Percentiles rank a stretch among this genome's conserved stretches.
Conservation (phyloP, 2,797 vertebrate species). For the Ceryle rudis region DNA sequence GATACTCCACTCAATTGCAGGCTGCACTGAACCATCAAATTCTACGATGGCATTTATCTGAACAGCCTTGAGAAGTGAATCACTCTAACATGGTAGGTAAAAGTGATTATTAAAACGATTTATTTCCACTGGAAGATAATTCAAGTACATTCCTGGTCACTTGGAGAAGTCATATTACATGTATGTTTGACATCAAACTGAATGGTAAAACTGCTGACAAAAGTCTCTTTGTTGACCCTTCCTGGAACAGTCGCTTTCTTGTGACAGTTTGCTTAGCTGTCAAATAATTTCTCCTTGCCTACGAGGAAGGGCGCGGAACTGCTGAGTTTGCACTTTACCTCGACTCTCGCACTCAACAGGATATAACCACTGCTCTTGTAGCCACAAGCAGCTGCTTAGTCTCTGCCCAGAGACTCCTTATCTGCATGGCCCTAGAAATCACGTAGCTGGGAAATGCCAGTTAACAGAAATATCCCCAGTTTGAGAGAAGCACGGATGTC, state of each 20-base stretch:
- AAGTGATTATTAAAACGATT: neutral
- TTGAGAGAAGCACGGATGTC: neutral
- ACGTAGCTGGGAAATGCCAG: neutral
- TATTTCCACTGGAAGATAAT: neutral
- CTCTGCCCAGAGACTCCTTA: constrained; percentile 18
- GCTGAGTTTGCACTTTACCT: constrained; percentile 78
- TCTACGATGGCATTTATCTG: neutral
- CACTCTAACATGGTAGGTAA: neutral
- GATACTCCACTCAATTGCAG: neutral
- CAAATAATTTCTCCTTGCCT: constrained; percentile 56
- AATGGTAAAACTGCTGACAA: constrained; percentile 70
- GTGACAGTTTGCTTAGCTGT: constrained; percentile 71
- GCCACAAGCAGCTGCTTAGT: constrained; percentile 39
- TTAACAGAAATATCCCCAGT: neutral
- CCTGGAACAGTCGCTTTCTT: constrained; percentile 70
- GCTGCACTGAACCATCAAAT: neutral
- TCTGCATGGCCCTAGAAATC: neutral
- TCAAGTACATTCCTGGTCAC: neutral
- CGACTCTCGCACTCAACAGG: constrained; percentile 70
- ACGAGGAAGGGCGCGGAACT: constrained; percentile 77
- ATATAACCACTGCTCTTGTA: constrained; percentile 71
- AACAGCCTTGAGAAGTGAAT: neutral
- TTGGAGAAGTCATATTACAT: neutral
- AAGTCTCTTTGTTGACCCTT: constrained; percentile 63
- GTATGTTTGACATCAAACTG: neutral